Evolutionary conservation across 1,140 invertebrate genomes (phyloP).

Genomic region (Diabrotica virgifera): DNA sequence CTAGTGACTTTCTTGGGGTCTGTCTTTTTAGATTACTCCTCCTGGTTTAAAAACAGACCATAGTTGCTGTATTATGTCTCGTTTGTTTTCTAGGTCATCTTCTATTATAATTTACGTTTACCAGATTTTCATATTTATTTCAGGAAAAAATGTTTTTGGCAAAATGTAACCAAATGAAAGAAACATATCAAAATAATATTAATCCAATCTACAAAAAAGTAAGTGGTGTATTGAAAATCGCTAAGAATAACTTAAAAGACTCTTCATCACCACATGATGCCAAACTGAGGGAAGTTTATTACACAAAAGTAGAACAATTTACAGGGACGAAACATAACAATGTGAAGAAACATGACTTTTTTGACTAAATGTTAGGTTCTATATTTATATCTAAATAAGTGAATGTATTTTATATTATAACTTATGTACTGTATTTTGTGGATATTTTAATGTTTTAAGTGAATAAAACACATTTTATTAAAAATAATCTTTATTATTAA

Average conservation of each 20-base stretch:
- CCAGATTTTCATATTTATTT: not conserved
- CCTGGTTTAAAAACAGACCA: too few species aligned
- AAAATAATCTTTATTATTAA: slow-evolving; percentile 22
- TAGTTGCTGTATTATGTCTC: not conserved
- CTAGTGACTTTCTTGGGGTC: too few species aligned
- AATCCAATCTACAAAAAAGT: not conserved
- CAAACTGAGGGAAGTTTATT: not conserved
- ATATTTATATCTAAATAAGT: too few species aligned
- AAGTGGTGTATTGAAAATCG: not conserved
- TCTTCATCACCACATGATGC: not conserved
- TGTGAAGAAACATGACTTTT: too few species aligned
- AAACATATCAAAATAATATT: slow-evolving; percentile 1
- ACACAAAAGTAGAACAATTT: not conserved
- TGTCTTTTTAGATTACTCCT: too few species aligned
- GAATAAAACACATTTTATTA: not conserved
- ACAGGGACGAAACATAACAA: too few species aligned
- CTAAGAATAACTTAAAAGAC: not conserved
- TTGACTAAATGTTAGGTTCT: too few species aligned
- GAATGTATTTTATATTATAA: not conserved
- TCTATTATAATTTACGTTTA: too few species aligned
- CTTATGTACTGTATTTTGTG: not conserved
- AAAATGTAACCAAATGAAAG: slow-evolving; percentile 15
- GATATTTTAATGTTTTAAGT: not conserved
- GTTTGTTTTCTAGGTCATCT: not conserved
- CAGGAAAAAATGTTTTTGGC: slow-evolving; percentile 17